A percentile compares a stretch with the other conserved stretches of the same genome.
Conservation (phyloP, 2,113 vertebrate genomes). For the Aphyosemion australe region DNA sequence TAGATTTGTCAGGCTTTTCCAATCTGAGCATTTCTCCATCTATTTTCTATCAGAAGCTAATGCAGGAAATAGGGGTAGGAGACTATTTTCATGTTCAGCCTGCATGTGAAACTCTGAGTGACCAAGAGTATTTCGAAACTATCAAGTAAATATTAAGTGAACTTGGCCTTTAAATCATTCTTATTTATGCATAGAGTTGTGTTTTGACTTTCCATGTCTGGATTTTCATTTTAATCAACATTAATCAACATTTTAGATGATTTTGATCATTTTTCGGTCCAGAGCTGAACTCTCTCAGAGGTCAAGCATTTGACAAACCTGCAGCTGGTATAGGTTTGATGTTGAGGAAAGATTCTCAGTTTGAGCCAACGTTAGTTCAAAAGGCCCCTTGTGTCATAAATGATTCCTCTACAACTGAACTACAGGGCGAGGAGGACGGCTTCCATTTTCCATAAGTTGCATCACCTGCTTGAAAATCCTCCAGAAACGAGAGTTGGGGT, state of each 20-base stretch:
- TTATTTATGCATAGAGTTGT: too few species aligned
- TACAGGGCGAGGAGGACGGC: constrained; percentile 5
- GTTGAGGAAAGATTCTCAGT: constrained; percentile 15
- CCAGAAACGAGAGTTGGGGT: background rate
- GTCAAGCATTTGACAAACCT: constrained; percentile 10
- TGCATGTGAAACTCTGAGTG: too few species aligned
- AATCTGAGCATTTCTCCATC: too few species aligned
- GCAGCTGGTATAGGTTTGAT: background rate
- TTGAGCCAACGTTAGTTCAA: constrained; percentile 11
- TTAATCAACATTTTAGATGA: background rate
- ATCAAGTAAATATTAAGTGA: too few species aligned
- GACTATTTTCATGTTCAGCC: too few species aligned
- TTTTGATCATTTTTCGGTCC: background rate
- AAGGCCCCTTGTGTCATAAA: constrained; percentile 22
- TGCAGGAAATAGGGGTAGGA: too few species aligned
- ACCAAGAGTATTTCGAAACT: too few species aligned
- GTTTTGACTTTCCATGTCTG: background rate
- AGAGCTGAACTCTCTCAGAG: background rate
- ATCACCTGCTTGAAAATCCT: constrained; percentile 43
- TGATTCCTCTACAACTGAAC: constrained; percentile 5
- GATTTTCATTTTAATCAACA: background rate
- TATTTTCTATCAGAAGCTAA: too few species aligned
- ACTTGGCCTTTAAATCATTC: too few species aligned
- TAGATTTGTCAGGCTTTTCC: too few species aligned
- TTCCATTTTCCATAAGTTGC: constrained; percentile 48